Base-by-base conservation (phyloP, 2,113 vertebrate genomes). In the Eurystomus gularis region DNA sequence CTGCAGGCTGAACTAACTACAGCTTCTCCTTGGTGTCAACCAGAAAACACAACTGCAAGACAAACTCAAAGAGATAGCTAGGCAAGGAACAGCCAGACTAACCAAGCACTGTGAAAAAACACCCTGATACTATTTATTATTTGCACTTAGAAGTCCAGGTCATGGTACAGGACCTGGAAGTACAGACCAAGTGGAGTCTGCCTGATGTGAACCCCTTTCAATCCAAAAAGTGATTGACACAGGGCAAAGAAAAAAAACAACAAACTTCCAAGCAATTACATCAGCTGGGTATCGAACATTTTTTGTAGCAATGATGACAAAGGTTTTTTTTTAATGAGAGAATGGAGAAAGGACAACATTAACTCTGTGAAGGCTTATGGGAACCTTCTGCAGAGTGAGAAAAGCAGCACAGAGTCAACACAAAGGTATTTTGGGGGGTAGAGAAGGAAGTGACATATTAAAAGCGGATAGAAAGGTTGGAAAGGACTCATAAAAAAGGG, bases 371-470 rank as follows among this genome's bases (percentile, higher is more conserved):
- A 64, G 33, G 66, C 14, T 91, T 60, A 31, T 19, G 52, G 44
- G 23, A 87, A 42, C 69, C 49, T 88, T 83, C 62, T 62, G 31
- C 6, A 15, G n/a, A 52, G 42, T 40, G 33, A 86, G 49, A 65
- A 82, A 86, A 83, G 29, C 46, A 73, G 39, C 26, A 82, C 0
- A 61, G 65, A 84, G 7, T 57, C 42, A 80, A 31, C 68, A 70
- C 24, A 70, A 54, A 82, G 75, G 21, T 86, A 61, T 82, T 94
- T 80, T 31, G 6, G 62, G 46, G 44, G 25, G 52, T 62, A 86
- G 25, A 86, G 44, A 71, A 82, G 66, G 78, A 87, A 85, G n/a
- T 37, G 51, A 70, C 62, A 93, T 85, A 93, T 96, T 77, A 71
- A 51, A 55, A 80, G 58, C 17, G 46, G 75, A 64, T 81, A 58